Base-by-base conservation (phyloP, 2,888 invertebrate species). In the Mimas tiliae region DNA sequence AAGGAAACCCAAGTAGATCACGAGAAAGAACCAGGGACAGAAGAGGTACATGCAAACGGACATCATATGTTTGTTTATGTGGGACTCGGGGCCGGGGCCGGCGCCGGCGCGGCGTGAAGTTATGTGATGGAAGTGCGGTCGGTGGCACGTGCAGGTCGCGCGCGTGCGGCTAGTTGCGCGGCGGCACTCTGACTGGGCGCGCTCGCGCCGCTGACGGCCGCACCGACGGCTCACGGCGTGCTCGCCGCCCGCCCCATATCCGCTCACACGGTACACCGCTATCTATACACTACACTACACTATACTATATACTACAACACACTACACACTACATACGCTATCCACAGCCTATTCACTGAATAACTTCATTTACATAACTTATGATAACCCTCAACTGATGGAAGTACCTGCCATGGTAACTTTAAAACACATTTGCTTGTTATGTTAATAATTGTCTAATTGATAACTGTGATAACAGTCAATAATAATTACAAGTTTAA, bases 11-110 rank as follows among this genome's bases (percentile, higher is more conserved):
- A 96, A 94, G 84, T 96, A 95, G 80, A 95, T 90, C 80, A 96
- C 94, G 84, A 96, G 94, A 84, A 95, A 91, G 83, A 96, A 92
- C 95, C 95, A 95, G 82, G 96, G 96, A 80, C 95, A 95, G 80
- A 96, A 93, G 82, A 96, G 93, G 87, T 95, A 95, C 90, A 95
- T 94, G 84, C 95, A 95, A 85, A 95, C 91, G 77, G 93, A 90
- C 93, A 94, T 94, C 80, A 82, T 92, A 81, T 75, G 74, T 75
- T 71, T 79, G 74, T 80, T 79, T 75, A 70, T 74, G 66, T 73
- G 71, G 70, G 76, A 27, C n/a, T n/a, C 67, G 75, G 71, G 77
- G 69, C 76, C 78, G 74, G 70, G 71, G 75, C 83, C 11, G 45
- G 7, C 45, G 45, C 14, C 9, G 7, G 38, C 76, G 70, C 73